phyloP scores from a whole-genome alignment of 1,140 invertebrate species.

The Drosophila auraria region DNA sequence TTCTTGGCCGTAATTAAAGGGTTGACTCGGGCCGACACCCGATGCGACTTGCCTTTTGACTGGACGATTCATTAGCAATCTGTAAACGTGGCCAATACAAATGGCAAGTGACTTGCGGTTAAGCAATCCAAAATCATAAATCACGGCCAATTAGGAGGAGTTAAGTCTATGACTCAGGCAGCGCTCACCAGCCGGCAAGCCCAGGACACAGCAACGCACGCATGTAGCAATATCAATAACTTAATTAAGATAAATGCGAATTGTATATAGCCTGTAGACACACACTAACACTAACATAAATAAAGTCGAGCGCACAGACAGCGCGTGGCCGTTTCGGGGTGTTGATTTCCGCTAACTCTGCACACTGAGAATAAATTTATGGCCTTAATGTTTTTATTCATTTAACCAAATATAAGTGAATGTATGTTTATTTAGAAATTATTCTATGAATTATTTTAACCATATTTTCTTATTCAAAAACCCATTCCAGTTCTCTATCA shows the following conservation, averaged over 20 bases:
- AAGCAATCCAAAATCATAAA: slow-evolving; percentile 76
- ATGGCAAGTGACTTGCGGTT: slow-evolving; percentile 76
- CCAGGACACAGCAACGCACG: slow-evolving; percentile 35
- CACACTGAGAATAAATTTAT: slow-evolving; percentile 33
- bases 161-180: slow-evolving; percentile 19
- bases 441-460: background rate
- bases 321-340: slow-evolving; percentile 43
- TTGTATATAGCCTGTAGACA: slow-evolving; percentile 68
- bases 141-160: slow-evolving; percentile 70
- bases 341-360: slow-evolving; percentile 64
- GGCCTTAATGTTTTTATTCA: background rate
- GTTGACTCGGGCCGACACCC: slow-evolving; percentile 29
- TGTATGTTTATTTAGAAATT: background rate
- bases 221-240: slow-evolving; percentile 76
- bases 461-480: no score
- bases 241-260: slow-evolving; percentile 83
- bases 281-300: slow-evolving; percentile 28
- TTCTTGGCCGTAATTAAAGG: slow-evolving; percentile 63
- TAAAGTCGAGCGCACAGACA: slow-evolving; percentile 21
- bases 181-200: slow-evolving; percentile 16
- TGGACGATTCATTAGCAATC: slow-evolving; percentile 51
- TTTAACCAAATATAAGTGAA: no score
- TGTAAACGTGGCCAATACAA: slow-evolving; percentile 56
- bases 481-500: background rate
- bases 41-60: slow-evolving; percentile 29